Conservation (phyloP, 2,888 invertebrate species). For the Coleophora flavipennella region DNA sequence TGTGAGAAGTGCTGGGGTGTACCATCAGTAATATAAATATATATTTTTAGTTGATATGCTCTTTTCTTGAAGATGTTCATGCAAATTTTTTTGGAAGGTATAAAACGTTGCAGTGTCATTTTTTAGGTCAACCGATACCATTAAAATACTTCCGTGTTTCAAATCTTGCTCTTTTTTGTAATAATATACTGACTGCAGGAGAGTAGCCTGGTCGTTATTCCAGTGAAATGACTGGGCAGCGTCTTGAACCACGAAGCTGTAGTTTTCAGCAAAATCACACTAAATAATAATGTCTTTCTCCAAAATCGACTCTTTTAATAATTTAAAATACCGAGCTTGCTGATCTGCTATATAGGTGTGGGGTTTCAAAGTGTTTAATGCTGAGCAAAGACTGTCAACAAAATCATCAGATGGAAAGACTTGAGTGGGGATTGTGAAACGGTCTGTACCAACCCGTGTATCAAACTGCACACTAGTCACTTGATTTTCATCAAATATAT, state of each 20-base stretch:
- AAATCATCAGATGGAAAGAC: constrained; percentile 11
- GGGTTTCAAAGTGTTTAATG: constrained; percentile 11
- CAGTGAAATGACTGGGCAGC: constrained; percentile 11
- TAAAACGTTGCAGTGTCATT: constrained; percentile 15
- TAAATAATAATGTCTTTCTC: constrained; percentile 8
- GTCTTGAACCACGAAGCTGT: constrained; percentile 8
- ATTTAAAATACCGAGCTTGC: constrained; percentile 12
- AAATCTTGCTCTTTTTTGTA: constrained; percentile 9
- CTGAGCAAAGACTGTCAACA: constrained; percentile 10
- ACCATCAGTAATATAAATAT: constrained; percentile 12
- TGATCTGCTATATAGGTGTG: constrained; percentile 12
- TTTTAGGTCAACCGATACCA: constrained; percentile 16
- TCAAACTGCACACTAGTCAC: constrained; percentile 13
- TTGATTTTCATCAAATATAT: constrained; percentile 12
- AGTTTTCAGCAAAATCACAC: constrained; percentile 11
- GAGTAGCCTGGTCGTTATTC: constrained; percentile 13
- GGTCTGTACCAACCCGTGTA: constrained; percentile 13
- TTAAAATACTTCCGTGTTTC: constrained; percentile 15
- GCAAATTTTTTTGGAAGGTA: constrained; percentile 11
- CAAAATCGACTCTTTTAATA: constrained; percentile 8
- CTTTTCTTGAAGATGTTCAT: no score
- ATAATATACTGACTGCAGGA: constrained; percentile 11
- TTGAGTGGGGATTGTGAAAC: constrained; percentile 9
- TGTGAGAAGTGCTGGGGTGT: constrained; percentile 15
- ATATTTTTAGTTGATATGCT: no score